Percentiles rank a stretch among this genome's conserved stretches.
Conservation (phyloP, 2,113 vertebrate species). For the Ictidomys tridecemlineatus region DNA sequence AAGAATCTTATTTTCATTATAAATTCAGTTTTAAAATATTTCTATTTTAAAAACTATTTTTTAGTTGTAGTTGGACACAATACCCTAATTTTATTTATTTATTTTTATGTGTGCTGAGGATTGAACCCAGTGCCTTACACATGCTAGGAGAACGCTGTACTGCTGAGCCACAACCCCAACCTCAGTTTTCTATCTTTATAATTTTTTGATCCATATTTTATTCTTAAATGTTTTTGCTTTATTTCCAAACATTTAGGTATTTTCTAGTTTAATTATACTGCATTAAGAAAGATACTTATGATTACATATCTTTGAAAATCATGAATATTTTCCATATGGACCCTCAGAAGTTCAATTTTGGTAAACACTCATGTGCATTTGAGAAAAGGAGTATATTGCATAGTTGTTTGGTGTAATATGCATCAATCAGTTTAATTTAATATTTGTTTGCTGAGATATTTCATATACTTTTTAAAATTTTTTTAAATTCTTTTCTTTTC, state of each 20-base stretch:
- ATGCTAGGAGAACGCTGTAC: too few species aligned
- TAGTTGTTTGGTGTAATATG: not conserved
- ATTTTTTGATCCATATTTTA: not conserved
- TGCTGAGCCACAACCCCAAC: too few species aligned
- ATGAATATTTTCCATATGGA: not conserved
- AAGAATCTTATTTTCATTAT: not conserved
- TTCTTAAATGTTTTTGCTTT: slow-evolving; percentile 25
- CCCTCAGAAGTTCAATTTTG: not conserved
- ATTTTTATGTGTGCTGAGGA: too few species aligned
- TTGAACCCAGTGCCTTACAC: too few species aligned
- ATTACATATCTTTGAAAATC: slow-evolving; percentile 14
- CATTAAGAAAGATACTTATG: not conserved
- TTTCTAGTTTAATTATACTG: not conserved
- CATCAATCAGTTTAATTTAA: not conserved
- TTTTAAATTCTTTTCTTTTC: not conserved
- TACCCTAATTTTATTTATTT: too few species aligned
- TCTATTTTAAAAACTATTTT: not conserved
- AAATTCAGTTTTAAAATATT: not conserved
- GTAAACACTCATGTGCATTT: slow-evolving; percentile 16
- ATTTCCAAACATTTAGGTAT: not conserved
- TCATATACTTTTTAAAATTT: not conserved
- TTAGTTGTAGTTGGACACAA: too few species aligned
- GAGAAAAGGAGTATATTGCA: not conserved
- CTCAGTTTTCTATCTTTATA: not conserved
- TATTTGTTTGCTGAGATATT: not conserved